A percentile compares a stretch with the other conserved stretches of the same genome.
Evolutionary conservation across 2,113 vertebrate genomes (phyloP).

Genomic region (Acinonyx jubatus): DNA sequence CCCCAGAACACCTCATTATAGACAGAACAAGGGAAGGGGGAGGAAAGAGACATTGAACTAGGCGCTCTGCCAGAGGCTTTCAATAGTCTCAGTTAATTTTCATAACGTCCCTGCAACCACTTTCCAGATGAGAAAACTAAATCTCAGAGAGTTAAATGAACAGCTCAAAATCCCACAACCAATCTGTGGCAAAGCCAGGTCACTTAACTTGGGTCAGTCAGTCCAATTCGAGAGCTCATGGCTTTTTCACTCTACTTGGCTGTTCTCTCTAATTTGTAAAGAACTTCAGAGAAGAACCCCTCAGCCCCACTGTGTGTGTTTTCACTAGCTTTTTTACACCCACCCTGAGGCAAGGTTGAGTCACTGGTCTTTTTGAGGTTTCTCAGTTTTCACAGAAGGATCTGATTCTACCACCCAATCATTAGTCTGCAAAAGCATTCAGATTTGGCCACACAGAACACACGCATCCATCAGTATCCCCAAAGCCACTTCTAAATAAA

Average conservation of each 20-base stretch:
- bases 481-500: background rate
- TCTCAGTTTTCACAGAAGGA: background rate
- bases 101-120: background rate
- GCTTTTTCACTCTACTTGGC: background rate
- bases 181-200: background rate
- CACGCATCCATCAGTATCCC: background rate
- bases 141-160: background rate
- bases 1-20: background rate
- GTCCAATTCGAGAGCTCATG: background rate
- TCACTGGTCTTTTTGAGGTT: background rate
- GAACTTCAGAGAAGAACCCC: background rate
- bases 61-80: background rate
- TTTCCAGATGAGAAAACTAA: slow-evolving; percentile 48
- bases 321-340: background rate
- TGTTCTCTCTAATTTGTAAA: background rate
- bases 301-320: background rate
- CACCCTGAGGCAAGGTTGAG: background rate
- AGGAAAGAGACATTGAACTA: background rate
- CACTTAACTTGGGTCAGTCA: background rate
- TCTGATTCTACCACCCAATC: background rate
- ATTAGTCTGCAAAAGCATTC: background rate
- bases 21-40: background rate
- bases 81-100: slow-evolving; percentile 18
- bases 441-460: background rate
- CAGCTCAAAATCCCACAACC: background rate